A percentile compares a stretch with the other conserved stretches of the same genome.
phyloP scores from a whole-genome alignment of 2,797 vertebrate species.

The Myotis findleyi region DNA sequence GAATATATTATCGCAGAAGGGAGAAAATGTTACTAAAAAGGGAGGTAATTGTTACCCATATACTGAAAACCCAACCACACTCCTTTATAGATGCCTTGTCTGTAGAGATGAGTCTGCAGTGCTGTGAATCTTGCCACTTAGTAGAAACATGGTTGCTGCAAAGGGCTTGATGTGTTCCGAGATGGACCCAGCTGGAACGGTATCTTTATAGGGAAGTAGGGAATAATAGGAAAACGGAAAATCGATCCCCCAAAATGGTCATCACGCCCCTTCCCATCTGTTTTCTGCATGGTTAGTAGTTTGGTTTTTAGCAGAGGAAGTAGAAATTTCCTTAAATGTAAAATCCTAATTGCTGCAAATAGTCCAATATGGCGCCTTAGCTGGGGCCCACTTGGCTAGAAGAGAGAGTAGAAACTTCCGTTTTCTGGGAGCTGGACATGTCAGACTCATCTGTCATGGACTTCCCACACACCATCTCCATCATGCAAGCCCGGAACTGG shows the following conservation, averaged over 20 bases:
- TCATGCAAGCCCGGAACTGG: constrained; percentile 92
- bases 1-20: background rate
- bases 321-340: constrained; percentile 41
- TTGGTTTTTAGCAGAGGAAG: constrained; percentile 6
- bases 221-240: background rate
- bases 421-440: constrained; percentile 87
- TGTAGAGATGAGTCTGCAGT: background rate
- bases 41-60: background rate
- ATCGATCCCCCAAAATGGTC: background rate
- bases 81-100: background rate
- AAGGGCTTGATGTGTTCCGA: background rate
- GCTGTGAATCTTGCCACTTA: background rate
- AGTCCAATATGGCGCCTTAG: constrained; percentile 58
- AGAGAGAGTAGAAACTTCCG: constrained; percentile 88
- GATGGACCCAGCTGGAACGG: background rate
- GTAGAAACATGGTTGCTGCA: background rate
- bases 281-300: background rate
- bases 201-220: background rate
- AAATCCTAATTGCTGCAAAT: constrained; percentile 1
- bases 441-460: constrained; percentile 88
- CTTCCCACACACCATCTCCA: constrained; percentile 91
- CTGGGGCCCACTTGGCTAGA: constrained; percentile 88
- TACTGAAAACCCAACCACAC: background rate
- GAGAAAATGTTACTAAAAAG: background rate
- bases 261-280: background rate